Conservation (phyloP, 2,888 invertebrate genomes). For the Siphonodentalium dalli region DNA sequence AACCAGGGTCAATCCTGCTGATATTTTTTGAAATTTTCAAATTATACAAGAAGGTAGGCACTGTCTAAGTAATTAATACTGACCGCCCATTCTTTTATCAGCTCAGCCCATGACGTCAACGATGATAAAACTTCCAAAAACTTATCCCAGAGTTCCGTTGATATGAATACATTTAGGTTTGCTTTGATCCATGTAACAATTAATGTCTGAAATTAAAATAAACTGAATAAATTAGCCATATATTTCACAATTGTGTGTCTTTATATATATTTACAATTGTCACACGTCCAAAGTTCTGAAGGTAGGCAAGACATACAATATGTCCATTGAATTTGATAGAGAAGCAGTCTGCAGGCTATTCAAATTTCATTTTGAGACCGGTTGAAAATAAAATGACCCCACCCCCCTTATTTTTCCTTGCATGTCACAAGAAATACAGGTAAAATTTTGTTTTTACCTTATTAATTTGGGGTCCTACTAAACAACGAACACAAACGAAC, state of each 20-base stretch:
- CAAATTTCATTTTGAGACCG: background rate
- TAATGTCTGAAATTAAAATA: conserved; percentile 78
- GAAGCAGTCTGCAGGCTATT: background rate
- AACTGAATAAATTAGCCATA: background rate
- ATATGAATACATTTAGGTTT: conserved; percentile 90
- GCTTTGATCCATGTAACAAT: conserved; percentile 99
- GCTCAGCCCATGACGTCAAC: conserved; percentile 91
- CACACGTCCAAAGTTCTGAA: too few relatives aligned
- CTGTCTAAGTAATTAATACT: conserved; percentile 67
- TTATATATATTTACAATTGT: too few relatives aligned
- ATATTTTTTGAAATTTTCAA: too few relatives aligned
- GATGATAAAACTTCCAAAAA: conserved; percentile 86
- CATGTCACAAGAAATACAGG: too few relatives aligned
- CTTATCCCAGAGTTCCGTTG: conserved; percentile 90
- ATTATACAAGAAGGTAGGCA: too few relatives aligned
- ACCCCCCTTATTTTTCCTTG: too few relatives aligned
- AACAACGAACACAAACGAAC: too few relatives aligned
- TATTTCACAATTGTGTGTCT: too few relatives aligned
- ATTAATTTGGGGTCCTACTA: too few relatives aligned
- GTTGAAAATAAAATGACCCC: background rate
- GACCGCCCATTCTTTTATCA: conserved; percentile 95
- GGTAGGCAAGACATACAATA: too few relatives aligned
- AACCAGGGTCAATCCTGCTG: too few relatives aligned
- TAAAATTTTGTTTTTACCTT: background rate
- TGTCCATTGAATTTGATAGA: too few relatives aligned